Conservation (phyloP, 2,113 vertebrate genomes). For the Canis aureus region DNA sequence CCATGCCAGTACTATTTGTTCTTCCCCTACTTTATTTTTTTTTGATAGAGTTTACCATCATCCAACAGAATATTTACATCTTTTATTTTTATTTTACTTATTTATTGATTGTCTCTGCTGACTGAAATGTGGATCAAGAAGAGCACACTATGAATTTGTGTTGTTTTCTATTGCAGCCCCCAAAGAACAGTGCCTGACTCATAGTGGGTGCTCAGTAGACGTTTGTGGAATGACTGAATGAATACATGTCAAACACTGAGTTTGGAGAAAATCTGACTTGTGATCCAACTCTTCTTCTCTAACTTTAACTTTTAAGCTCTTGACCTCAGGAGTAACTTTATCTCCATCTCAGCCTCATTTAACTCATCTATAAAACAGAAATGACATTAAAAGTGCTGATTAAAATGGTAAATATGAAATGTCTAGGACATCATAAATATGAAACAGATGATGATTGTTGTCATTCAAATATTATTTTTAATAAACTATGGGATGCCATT, state of each 20-base stretch:
- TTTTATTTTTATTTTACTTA: background rate
- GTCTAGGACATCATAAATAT: background rate
- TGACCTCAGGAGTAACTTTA: background rate
- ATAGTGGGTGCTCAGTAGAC: background rate
- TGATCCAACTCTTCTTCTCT: background rate
- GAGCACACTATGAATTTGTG: background rate
- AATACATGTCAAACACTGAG: background rate
- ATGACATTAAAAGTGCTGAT: background rate
- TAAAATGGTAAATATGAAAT: background rate
- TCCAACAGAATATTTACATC: background rate
- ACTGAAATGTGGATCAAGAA: background rate
- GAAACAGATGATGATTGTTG: background rate
- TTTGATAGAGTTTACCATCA: background rate
- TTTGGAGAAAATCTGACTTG: background rate
- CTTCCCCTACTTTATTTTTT: background rate
- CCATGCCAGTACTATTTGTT: accelerated
- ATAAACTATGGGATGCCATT: background rate
- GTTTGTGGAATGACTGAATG: background rate
- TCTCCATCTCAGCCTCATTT: background rate
- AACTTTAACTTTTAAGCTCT: background rate
- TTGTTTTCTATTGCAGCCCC: background rate
- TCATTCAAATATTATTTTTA: constrained; percentile 35
- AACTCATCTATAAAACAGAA: background rate
- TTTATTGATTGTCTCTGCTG: background rate
- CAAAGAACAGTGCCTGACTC: background rate